Evolutionary conservation across 2,888 invertebrate species (phyloP).

Genomic region (Eristalis intricaria): DNA sequence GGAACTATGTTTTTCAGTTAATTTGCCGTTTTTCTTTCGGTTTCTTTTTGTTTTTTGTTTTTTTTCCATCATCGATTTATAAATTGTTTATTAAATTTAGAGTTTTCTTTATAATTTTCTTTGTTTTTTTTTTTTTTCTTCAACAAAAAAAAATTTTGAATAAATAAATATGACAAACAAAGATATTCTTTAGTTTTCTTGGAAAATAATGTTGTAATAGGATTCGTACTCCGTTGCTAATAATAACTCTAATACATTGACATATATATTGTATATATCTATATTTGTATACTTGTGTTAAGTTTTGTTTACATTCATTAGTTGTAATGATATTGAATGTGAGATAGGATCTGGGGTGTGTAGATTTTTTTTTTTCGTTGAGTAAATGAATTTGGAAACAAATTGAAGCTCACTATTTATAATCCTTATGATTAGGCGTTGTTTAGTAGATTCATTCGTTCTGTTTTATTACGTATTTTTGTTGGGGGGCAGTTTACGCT

Average conservation of each 20-base stretch:
- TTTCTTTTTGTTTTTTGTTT: not conserved
- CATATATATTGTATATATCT: constrained; percentile 1
- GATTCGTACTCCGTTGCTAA: constrained; percentile 18
- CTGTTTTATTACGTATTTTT: too few species aligned
- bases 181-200: not conserved
- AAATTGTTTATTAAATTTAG: constrained; percentile 17
- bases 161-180: not conserved
- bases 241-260: constrained; percentile 31
- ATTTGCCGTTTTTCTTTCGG: constrained; percentile 20
- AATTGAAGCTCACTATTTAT: too few species aligned
- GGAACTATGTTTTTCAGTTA: constrained; percentile 69
- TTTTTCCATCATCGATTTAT: constrained; percentile 25
- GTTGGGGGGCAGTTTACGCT: not conserved
- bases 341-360: too few species aligned
- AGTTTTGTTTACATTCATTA: not conserved
- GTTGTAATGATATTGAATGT: too few species aligned
- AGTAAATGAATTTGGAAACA: not conserved
- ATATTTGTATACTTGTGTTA: constrained; percentile 25
- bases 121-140: constrained; percentile 3
- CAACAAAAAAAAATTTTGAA: constrained; percentile 16
- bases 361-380: too few species aligned
- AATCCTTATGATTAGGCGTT: not conserved
- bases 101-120: not conserved
- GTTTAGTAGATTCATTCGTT: too few species aligned
- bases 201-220: constrained; percentile 45